Conservation (phyloP, 2,113 vertebrate species). For the Serilophus lunatus region DNA sequence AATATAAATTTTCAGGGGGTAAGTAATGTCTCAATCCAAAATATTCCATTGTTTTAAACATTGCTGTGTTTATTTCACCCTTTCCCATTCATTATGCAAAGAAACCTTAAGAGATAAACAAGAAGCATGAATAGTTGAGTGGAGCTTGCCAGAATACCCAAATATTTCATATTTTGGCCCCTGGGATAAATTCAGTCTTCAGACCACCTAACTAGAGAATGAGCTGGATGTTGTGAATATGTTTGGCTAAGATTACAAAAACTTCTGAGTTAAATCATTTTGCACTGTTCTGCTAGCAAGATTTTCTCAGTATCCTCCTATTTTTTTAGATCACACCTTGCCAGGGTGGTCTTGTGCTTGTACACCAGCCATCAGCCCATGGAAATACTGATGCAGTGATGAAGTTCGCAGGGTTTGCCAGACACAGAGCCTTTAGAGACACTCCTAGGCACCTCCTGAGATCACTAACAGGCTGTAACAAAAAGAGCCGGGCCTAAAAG, state of each 20-base stretch:
- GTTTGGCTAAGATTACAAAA: constrained; percentile 28
- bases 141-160: constrained; percentile 36
- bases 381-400: neutral
- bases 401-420: neutral
- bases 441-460: fast-evolving
- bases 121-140: neutral
- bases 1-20: neutral
- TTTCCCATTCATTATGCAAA: constrained; percentile 39
- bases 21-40: neutral
- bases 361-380: neutral
- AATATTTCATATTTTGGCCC: constrained; percentile 51
- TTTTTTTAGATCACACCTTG: neutral
- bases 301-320: neutral
- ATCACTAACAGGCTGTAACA: neutral
- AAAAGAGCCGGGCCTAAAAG: neutral
- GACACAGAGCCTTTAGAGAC: neutral
- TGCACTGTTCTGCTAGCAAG: neutral
- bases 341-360: neutral
- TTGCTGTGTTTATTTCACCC: constrained; percentile 18
- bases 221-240: neutral
- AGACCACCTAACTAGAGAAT: constrained; percentile 51
- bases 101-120: constrained; percentile 10
- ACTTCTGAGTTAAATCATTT: constrained; percentile 1
- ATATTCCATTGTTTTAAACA: constrained; percentile 25
- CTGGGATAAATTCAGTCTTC: neutral